A percentile compares a stretch with the other conserved stretches of the same genome.
These are phyloP conservation scores for Strongylocentrotus purpuratus DNA, from an alignment of 35 echinoderm and acorn worm species.

Conservation along the genomic window DNA sequence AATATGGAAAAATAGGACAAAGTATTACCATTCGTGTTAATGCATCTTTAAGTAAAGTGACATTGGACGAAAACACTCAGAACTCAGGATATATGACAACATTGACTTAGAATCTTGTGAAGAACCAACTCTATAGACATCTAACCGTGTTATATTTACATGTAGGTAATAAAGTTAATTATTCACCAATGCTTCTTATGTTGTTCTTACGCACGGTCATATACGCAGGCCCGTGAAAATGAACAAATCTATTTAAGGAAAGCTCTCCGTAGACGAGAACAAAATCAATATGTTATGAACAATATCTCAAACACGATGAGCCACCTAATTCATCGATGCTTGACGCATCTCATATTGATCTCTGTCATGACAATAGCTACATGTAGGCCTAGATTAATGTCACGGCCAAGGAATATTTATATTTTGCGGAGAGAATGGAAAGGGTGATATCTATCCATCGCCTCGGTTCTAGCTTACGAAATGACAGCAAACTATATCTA, in stretches of 20 bases:
- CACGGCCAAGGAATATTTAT: neutral
- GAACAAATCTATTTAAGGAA: neutral
- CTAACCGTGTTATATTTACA: too few species aligned
- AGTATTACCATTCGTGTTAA: too few species aligned
- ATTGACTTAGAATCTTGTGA: too few species aligned
- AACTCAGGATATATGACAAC: too few species aligned
- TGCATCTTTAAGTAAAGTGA: too few species aligned
- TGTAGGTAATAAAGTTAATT: too few species aligned
- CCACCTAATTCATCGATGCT: neutral
- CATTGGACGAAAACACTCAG: too few species aligned
- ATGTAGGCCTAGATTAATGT: neutral
- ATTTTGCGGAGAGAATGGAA: neutral
- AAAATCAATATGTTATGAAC: neutral
- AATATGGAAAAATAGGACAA: too few species aligned
- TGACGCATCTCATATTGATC: neutral
- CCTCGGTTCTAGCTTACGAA: neutral
- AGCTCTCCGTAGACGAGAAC: neutral
- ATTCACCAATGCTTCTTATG: too few species aligned
- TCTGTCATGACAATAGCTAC: neutral
- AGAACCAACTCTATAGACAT: too few species aligned
- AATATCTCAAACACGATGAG: neutral
- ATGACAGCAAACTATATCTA: neutral
- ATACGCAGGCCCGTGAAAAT: neutral
- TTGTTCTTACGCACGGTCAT: too few species aligned
- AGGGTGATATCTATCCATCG: neutral